Conservation (phyloP, 2,797 vertebrate genomes). For the Mergus octosetaceus region DNA sequence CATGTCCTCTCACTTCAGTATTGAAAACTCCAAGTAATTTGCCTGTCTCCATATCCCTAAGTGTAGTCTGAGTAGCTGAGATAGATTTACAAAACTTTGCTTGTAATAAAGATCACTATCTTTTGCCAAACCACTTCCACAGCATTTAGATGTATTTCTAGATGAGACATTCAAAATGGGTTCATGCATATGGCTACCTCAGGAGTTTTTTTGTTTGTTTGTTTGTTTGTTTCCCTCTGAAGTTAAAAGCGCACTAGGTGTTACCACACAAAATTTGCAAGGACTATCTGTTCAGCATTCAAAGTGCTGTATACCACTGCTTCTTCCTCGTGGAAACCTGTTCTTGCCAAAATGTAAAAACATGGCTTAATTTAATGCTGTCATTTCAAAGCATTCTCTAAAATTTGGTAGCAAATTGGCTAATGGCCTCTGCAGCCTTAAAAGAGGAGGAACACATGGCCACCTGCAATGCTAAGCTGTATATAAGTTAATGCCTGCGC, state of each 20-base stretch:
- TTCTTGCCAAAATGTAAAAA: neutral
- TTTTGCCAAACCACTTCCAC: neutral
- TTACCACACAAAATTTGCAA: neutral
- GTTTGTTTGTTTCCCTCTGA: neutral
- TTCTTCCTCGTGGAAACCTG: neutral
- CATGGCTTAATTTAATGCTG: neutral
- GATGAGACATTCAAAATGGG: slow-evolving; percentile 20
- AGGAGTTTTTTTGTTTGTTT: neutral
- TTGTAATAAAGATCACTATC: slow-evolving; percentile 51
- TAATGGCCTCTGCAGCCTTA: neutral
- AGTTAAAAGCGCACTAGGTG: neutral
- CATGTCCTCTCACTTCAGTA: slow-evolving; percentile 39
- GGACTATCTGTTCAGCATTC: neutral
- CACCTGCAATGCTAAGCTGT: neutral
- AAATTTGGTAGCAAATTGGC: neutral
- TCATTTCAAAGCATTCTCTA: neutral
- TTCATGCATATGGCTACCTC: neutral
- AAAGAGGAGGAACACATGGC: neutral
- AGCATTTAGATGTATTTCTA: neutral
- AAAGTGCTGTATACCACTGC: neutral
- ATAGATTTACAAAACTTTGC: slow-evolving; percentile 40
- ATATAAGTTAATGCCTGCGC: neutral
- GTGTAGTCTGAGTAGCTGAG: slow-evolving; percentile 20
- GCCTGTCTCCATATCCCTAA: slow-evolving; percentile 42
- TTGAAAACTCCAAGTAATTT: slow-evolving; percentile 32